These are phyloP conservation scores for Brachyalestes nurse DNA, from an alignment of 2,797 vertebrate species.

Conservation along the genomic window DNA sequence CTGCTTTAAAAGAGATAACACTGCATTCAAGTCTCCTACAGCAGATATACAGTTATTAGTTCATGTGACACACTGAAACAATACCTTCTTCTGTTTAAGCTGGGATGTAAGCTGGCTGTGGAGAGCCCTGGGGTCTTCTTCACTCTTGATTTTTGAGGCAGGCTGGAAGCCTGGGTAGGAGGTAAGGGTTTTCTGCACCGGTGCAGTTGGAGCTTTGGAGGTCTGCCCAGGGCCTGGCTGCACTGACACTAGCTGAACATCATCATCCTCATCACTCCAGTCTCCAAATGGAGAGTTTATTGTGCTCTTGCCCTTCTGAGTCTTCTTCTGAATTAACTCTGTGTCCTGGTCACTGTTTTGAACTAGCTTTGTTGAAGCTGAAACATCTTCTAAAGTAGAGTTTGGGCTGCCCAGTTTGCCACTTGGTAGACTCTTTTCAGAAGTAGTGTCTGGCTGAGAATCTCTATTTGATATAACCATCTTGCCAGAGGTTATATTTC, in stretches of 20 bases:
- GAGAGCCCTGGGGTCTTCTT: conserved; percentile 66
- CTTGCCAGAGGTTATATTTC: conserved; percentile 12
- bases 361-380: conserved; percentile 28
- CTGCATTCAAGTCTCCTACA: too few species aligned
- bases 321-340: conserved; percentile 8
- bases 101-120: conserved; percentile 77
- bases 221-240: conserved; percentile 65
- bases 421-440: conserved; percentile 8
- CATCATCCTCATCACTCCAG: conserved; percentile 57
- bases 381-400: conserved; percentile 19
- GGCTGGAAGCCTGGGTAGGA: conserved; percentile 72
- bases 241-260: conserved; percentile 68
- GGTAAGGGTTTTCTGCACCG: conserved; percentile 72
- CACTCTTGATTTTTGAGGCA: conserved; percentile 44
- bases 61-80: neutral
- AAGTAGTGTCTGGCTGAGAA: neutral
- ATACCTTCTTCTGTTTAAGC: conserved; percentile 91
- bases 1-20: neutral
- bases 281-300: conserved; percentile 33
- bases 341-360: neutral
- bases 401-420: neutral
- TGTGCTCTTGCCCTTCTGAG: neutral
- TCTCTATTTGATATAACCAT: conserved; percentile 13
- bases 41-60: neutral
- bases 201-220: conserved; percentile 51